phyloP scores from a whole-genome alignment of 2,888 invertebrate genomes.

The Augiades crinisus region DNA sequence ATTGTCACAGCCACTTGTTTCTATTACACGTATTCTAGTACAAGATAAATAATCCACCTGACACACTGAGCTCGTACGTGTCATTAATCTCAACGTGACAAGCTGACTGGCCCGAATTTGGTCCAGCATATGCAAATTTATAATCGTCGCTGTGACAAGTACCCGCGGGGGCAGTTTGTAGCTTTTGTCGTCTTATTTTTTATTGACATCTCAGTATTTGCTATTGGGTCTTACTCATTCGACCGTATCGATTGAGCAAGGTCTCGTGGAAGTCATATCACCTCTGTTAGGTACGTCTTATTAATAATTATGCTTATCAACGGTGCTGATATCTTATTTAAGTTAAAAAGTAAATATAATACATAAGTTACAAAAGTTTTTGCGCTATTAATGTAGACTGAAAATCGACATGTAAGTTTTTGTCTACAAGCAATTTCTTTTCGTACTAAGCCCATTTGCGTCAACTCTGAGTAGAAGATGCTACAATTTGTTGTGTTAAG shows the following conservation, averaged over 20 bases:
- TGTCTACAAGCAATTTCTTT: slow-evolving; percentile 10
- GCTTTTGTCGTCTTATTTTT: slow-evolving; percentile 29
- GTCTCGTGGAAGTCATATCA: not conserved
- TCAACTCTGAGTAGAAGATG: slow-evolving; percentile 6
- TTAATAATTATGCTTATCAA: too few relatives aligned
- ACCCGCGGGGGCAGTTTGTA: slow-evolving; percentile 16
- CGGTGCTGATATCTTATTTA: too few relatives aligned
- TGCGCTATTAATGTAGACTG: not conserved
- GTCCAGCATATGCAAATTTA: slow-evolving; percentile 32
- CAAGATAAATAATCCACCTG: slow-evolving; percentile 34
- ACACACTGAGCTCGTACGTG: slow-evolving; percentile 21
- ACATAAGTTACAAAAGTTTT: not conserved
- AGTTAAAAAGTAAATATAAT: too few relatives aligned
- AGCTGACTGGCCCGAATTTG: slow-evolving; percentile 33
- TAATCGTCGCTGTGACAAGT: slow-evolving; percentile 35
- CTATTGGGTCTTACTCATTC: slow-evolving; percentile 7
- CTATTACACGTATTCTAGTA: slow-evolving; percentile 8
- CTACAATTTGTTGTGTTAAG: slow-evolving; percentile 1
- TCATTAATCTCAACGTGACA: slow-evolving; percentile 34
- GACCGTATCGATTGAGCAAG: not conserved
- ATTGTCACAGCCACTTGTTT: slow-evolving; percentile 17
- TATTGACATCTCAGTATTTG: slow-evolving; percentile 7
- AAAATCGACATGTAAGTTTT: not conserved
- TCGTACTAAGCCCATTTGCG: slow-evolving; percentile 8
- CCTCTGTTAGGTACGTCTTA: too few relatives aligned